Conservation (phyloP, 2,113 vertebrate species). For the Corapipo altera region DNA sequence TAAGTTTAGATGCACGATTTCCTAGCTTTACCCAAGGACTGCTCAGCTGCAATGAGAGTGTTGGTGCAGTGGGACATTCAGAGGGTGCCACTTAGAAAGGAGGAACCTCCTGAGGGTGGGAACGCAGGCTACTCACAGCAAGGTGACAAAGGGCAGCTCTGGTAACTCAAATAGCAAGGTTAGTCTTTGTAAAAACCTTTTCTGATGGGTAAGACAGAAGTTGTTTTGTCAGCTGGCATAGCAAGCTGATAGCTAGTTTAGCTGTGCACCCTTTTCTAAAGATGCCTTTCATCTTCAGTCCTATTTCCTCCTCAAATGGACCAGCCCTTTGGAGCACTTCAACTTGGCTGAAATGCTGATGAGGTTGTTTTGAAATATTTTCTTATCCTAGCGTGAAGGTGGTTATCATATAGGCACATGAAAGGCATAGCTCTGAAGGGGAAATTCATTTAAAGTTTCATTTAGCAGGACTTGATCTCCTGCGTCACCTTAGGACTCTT, state of each 20-base stretch:
- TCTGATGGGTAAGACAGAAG: background rate
- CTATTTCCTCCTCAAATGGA: background rate
- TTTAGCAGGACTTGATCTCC: slow-evolving; percentile 8
- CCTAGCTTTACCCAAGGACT: background rate
- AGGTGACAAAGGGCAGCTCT: background rate
- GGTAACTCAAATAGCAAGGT: background rate
- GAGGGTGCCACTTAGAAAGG: background rate
- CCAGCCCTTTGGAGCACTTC: background rate
- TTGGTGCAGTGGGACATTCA: background rate
- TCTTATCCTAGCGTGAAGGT: background rate
- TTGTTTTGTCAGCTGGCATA: background rate
- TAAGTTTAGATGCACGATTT: slow-evolving; percentile 70
- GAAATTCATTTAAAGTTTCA: background rate
- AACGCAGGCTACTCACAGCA: background rate
- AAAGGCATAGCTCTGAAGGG: background rate
- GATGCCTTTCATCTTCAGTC: background rate
- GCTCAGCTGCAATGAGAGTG: background rate
- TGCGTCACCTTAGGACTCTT: background rate
- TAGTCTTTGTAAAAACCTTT: background rate
- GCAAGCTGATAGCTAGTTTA: background rate
- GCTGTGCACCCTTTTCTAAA: background rate
- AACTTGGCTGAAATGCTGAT: background rate
- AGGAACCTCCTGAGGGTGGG: background rate
- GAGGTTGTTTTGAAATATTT: background rate
- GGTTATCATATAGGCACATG: background rate